phyloP scores from a whole-genome alignment of 2,113 vertebrate genomes.

The Stigmatopora argus region DNA sequence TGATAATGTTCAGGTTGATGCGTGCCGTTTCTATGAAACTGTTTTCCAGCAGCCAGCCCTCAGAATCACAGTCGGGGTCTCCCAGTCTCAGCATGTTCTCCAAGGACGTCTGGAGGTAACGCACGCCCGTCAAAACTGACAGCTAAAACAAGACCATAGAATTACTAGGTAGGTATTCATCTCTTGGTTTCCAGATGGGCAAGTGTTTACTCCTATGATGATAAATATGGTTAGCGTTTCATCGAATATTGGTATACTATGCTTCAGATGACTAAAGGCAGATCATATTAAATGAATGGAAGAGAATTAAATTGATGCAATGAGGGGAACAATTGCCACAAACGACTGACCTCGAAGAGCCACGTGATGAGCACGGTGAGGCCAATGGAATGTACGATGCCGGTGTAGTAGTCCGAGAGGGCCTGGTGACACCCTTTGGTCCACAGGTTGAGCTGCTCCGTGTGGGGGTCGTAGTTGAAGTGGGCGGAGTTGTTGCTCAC shows the following conservation, averaged over 20 bases:
- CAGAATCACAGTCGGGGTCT: constrained; percentile 76
- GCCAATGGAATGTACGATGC: constrained; percentile 78
- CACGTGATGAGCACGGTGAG: constrained; percentile 76
- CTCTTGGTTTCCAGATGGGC: no score
- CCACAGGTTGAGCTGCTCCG: constrained; percentile 81
- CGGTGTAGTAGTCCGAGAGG: constrained; percentile 77
- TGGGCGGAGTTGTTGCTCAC: constrained; percentile 82
- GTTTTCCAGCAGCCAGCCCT: constrained; percentile 82
- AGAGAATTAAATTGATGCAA: background rate
- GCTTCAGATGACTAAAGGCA: no score
- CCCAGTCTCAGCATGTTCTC: constrained; percentile 76
- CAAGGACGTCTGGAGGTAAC: constrained; percentile 84
- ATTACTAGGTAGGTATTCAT: no score
- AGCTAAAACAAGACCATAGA: constrained; percentile 59
- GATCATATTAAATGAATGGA: no score
- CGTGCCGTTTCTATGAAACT: constrained; percentile 81
- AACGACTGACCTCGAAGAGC: constrained; percentile 78
- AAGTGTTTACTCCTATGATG: no score
- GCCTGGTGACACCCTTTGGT: constrained; percentile 76
- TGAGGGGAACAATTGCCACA: background rate
- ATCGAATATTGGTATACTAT: background rate
- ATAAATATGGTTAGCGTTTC: no score
- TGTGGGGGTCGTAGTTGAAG: constrained; percentile 79
- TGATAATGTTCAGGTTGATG: constrained; percentile 78
- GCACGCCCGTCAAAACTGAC: constrained; percentile 79